Evolutionary conservation across 1,140 invertebrate genomes (phyloP).

Genomic region (Drosophila mauritiana): DNA sequence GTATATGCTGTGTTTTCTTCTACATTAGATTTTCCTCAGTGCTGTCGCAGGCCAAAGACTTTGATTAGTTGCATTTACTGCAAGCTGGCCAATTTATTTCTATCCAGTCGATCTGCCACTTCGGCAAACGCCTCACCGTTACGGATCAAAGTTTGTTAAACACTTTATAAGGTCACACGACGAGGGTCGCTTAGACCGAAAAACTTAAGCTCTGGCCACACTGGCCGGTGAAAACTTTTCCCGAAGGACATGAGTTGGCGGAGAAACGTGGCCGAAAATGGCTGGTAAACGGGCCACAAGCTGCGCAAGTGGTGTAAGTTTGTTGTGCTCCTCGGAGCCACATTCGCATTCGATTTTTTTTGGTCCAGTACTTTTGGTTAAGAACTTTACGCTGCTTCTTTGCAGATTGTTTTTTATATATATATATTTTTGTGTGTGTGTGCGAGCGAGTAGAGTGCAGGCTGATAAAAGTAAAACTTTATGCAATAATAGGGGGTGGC

Average conservation of each 20-base stretch:
- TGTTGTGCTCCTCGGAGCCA: conserved; percentile 17
- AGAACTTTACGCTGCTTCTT: conserved; percentile 55
- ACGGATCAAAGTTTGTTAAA: conserved; percentile 47
- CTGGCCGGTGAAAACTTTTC: conserved; percentile 26
- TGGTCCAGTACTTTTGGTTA: conserved; percentile 57
- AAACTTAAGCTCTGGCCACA: conserved; percentile 44
- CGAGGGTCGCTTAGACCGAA: conserved; percentile 19
- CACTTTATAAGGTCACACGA: conserved; percentile 49
- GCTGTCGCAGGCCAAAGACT: conserved; percentile 1
- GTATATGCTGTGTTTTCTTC: no score
- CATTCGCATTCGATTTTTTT: conserved; percentile 14
- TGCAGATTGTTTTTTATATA: not conserved
- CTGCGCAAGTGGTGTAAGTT: conserved; percentile 37
- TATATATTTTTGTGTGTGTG: not conserved
- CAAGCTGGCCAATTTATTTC: conserved; percentile 37
- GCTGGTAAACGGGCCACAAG: conserved; percentile 21
- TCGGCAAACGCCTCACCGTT: conserved; percentile 2
- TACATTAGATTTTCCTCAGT: not conserved
- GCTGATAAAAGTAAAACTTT: conserved; percentile 76
- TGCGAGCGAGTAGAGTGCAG: conserved; percentile 5
- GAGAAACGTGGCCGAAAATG: conserved; percentile 34
- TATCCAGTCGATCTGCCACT: conserved; percentile 7
- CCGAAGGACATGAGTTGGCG: not conserved
- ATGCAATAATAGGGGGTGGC: conserved; percentile 64
- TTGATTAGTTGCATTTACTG: conserved; percentile 24